Percentiles rank a stretch among this genome's conserved stretches.
phyloP scores from a whole-genome alignment of 2,888 invertebrate genomes.

The Cryptus armator region DNA sequence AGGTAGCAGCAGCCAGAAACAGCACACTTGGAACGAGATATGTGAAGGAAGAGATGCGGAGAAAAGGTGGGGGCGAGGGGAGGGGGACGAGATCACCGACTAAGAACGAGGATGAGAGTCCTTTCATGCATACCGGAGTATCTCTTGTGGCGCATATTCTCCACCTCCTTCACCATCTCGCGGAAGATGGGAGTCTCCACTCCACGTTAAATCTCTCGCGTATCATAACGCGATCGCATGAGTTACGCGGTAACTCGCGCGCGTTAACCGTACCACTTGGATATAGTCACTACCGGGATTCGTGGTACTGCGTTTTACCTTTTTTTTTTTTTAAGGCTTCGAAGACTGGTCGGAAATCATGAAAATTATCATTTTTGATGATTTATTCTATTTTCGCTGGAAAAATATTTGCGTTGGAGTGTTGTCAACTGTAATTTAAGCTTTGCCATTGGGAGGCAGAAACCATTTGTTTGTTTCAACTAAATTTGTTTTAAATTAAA shows the following conservation, averaged over 20 bases:
- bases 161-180: slow-evolving; percentile 24
- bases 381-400: too few species aligned
- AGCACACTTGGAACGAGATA: slow-evolving; percentile 62
- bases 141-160: slow-evolving; percentile 60
- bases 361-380: not conserved
- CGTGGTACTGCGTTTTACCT: not conserved
- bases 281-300: not conserved
- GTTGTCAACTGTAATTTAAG: too few species aligned
- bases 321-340: too few species aligned
- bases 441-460: too few species aligned
- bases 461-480: too few species aligned
- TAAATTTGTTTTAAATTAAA: too few species aligned
- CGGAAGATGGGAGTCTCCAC: slow-evolving; percentile 61
- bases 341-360: not conserved
- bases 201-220: slow-evolving; percentile 72
- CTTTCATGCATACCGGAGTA: slow-evolving; percentile 85
- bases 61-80: slow-evolving; percentile 23
- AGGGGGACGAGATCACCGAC: slow-evolving; percentile 73
- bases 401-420: too few species aligned
- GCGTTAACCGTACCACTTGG: slow-evolving; percentile 15
- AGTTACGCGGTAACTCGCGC: slow-evolving; percentile 58
- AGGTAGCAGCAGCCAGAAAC: slow-evolving; percentile 24
- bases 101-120: slow-evolving; percentile 77
- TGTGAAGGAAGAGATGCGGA: slow-evolving; percentile 49
- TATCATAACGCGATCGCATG: slow-evolving; percentile 68